A percentile compares a stretch with the other conserved stretches of the same genome.
phyloP scores from a whole-genome alignment of 2,113 vertebrate species.

The Pseudois nayaur region DNA sequence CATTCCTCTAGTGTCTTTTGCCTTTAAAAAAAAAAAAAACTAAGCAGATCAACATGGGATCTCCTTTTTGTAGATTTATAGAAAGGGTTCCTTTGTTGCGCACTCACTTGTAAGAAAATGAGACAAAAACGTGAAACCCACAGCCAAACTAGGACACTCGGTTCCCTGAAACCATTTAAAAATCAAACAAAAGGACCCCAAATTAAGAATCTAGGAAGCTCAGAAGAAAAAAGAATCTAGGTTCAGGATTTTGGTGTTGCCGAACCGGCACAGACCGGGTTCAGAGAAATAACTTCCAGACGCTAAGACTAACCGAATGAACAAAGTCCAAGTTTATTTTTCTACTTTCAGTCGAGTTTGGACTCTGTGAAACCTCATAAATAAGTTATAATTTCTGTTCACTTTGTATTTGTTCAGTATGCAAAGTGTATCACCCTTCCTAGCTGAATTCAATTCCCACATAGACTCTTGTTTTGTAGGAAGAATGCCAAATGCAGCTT shows the following conservation, averaged over 20 bases:
- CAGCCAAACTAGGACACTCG: slow-evolving; percentile 76
- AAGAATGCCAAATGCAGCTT: slow-evolving; percentile 81
- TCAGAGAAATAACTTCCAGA: slow-evolving; percentile 60
- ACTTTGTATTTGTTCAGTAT: slow-evolving; percentile 79
- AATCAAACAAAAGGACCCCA: slow-evolving; percentile 68
- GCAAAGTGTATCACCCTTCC: slow-evolving; percentile 79
- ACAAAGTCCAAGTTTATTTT: slow-evolving; percentile 86
- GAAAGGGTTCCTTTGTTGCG: slow-evolving; percentile 84
- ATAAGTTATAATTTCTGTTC: slow-evolving; percentile 81
- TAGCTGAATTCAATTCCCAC: slow-evolving; percentile 76
- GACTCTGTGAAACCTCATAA: slow-evolving; percentile 81
- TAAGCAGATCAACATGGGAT: slow-evolving; percentile 75
- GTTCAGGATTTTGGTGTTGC: slow-evolving; percentile 74
- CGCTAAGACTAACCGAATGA: slow-evolving; percentile 74
- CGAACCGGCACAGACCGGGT: slow-evolving; percentile 72
- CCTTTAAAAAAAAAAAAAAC: slow-evolving; percentile 81
- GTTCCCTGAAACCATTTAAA: slow-evolving; percentile 72
- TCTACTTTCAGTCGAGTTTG: slow-evolving; percentile 84
- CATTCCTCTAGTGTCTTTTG: slow-evolving; percentile 94
- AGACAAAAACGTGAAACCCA: slow-evolving; percentile 79
- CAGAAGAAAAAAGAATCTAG: slow-evolving; percentile 65
- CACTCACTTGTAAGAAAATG: slow-evolving; percentile 85
- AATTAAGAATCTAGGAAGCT: slow-evolving; percentile 77
- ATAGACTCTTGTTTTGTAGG: slow-evolving; percentile 62
- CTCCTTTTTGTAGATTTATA: slow-evolving; percentile 80